These are phyloP conservation scores for Planococcus citri DNA, from an alignment of 1,140 invertebrate genomes.

Conservation along the genomic window DNA sequence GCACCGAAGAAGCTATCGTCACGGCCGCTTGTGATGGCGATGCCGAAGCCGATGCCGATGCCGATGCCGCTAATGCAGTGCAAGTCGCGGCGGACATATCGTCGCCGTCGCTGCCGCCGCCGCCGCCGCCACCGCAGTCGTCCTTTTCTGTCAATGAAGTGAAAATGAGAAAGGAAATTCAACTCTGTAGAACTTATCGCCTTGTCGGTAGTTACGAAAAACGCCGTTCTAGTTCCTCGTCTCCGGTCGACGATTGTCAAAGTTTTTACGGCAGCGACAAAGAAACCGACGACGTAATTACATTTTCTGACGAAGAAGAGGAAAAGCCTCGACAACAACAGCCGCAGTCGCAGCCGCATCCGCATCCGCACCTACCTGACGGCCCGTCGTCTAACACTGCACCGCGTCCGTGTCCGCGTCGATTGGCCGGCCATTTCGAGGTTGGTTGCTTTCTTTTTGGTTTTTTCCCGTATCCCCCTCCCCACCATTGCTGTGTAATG, in stretches of 20 bases:
- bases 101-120: background rate
- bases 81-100: conserved; percentile 23
- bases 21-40: conserved; percentile 28
- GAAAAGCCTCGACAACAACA: conserved; percentile 27
- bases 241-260: conserved; percentile 36
- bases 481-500: too few relatives aligned
- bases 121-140: background rate
- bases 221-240: conserved; percentile 30
- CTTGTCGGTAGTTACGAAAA: conserved; percentile 29
- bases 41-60: too few relatives aligned
- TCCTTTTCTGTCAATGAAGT: conserved; percentile 28
- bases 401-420: too few relatives aligned
- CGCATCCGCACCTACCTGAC: too few relatives aligned
- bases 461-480: too few relatives aligned
- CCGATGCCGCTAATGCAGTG: too few relatives aligned
- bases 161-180: conserved; percentile 29
- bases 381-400: too few relatives aligned
- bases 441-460: too few relatives aligned
- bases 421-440: too few relatives aligned
- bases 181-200: conserved; percentile 31
- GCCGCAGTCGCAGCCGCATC: too few relatives aligned
- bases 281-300: conserved; percentile 49
- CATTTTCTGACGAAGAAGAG: conserved; percentile 54
- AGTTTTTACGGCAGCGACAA: conserved; percentile 51
- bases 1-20: conserved; percentile 29